phyloP scores from a whole-genome alignment of 92 coral and sea anemone species.

The Isaurus tuberculatus region DNA sequence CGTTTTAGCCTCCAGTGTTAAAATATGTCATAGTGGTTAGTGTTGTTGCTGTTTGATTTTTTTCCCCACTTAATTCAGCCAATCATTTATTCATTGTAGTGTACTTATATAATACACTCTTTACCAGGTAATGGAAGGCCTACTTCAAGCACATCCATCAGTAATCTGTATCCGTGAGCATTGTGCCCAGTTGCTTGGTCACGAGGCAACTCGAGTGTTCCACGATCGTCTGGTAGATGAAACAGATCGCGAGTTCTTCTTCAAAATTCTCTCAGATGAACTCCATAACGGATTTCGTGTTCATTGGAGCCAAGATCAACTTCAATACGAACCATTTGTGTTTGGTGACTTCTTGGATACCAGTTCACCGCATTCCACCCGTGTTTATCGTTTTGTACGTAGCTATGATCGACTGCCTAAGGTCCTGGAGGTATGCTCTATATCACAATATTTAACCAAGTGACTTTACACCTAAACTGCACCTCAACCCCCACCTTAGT shows the following conservation, averaged over 20 bases:
- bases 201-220: constrained; percentile 93
- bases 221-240: constrained; percentile 93
- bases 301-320: constrained; percentile 67
- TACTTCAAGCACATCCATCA: constrained; percentile 87
- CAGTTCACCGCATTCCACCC: constrained; percentile 65
- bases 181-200: constrained; percentile 82
- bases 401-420: constrained; percentile 75
- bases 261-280: constrained; percentile 70
- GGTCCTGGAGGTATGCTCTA: constrained; percentile 79
- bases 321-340: constrained; percentile 75
- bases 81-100: too few relatives aligned
- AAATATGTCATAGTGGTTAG: too few relatives aligned
- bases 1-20: too few relatives aligned
- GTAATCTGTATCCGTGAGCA: constrained; percentile 84
- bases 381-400: constrained; percentile 75
- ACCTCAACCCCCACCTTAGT: too few relatives aligned
- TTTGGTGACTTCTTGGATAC: constrained; percentile 92
- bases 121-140: constrained; percentile 87
- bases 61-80: too few relatives aligned
- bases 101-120: too few relatives aligned
- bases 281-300: constrained; percentile 75
- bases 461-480: not conserved
- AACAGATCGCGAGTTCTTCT: constrained; percentile 87
- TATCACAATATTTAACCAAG: not conserved
- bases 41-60: too few relatives aligned